Conservation (phyloP, 2,797 vertebrate genomes). For the Geotrypetes seraphini region DNA sequence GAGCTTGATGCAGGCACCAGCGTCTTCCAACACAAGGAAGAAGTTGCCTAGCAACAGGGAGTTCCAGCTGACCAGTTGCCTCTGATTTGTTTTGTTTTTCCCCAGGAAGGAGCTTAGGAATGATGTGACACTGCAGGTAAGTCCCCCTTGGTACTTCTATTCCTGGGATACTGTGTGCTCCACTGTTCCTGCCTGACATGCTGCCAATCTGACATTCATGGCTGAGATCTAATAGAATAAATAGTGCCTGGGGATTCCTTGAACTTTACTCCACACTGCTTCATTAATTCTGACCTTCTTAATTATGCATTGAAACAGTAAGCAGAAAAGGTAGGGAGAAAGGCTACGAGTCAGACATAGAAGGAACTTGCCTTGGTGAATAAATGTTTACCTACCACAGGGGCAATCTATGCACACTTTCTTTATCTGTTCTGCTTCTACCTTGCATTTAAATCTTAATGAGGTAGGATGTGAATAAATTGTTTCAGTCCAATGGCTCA, state of each 20-base stretch:
- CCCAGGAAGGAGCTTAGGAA: slow-evolving; percentile 73
- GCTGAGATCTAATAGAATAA: slow-evolving; percentile 62
- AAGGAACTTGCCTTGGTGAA: slow-evolving; percentile 33
- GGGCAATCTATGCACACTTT: slow-evolving; percentile 44
- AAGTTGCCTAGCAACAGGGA: slow-evolving; percentile 70
- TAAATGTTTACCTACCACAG: slow-evolving; percentile 57
- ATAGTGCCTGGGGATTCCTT: slow-evolving; percentile 68
- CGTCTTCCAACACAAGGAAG: slow-evolving; percentile 71
- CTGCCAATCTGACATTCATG: slow-evolving; percentile 53
- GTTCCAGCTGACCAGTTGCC: slow-evolving; percentile 64
- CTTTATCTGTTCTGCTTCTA: slow-evolving; percentile 52
- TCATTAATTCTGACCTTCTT: slow-evolving; percentile 83
- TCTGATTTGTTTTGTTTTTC: slow-evolving; percentile 81
- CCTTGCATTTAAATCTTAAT: slow-evolving; percentile 55
- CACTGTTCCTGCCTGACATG: slow-evolving; percentile 17
- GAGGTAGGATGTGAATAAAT: slow-evolving; percentile 53
- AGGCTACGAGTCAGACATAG: slow-evolving; percentile 2
- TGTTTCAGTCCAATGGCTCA: slow-evolving; percentile 30
- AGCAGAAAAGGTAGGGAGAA: slow-evolving; percentile 40
- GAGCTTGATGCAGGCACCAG: slow-evolving; percentile 62
- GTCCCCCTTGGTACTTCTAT: slow-evolving; percentile 18
- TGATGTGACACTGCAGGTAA: slow-evolving; percentile 73
- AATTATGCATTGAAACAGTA: slow-evolving; percentile 77
- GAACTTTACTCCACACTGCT: slow-evolving; percentile 73
- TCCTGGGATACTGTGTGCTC: slow-evolving; percentile 29